Evolutionary conservation across 2,888 invertebrate species (phyloP).

Genomic region (Polyommatus icarus): DNA sequence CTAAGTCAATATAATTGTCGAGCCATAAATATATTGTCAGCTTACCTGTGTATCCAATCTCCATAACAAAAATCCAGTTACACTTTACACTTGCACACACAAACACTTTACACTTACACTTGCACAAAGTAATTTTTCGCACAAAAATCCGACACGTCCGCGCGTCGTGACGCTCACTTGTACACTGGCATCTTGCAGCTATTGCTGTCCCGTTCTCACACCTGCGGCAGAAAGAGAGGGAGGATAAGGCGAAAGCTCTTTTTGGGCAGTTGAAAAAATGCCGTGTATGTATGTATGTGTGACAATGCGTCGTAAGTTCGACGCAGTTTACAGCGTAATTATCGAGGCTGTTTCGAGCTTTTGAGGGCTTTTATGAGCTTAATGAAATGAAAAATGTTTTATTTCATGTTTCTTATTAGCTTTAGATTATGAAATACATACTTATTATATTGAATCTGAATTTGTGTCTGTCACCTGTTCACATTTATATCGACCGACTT

Average conservation of each 20-base stretch:
- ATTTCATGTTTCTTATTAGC: not conserved
- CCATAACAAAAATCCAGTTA: slow-evolving; percentile 26
- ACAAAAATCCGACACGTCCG: slow-evolving; percentile 17
- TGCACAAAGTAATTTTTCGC: slow-evolving; percentile 14
- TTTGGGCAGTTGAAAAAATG: slow-evolving; percentile 35
- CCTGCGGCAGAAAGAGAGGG: slow-evolving; percentile 38
- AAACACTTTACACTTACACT: slow-evolving; percentile 8
- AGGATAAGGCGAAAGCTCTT: slow-evolving; percentile 37
- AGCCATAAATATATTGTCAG: not conserved
- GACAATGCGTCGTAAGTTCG: slow-evolving; percentile 29
- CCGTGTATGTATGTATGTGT: slow-evolving; percentile 23
- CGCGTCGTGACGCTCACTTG: not conserved
- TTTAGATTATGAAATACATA: not conserved
- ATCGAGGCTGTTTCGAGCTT: slow-evolving; percentile 12
- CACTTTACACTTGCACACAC: slow-evolving; percentile 20
- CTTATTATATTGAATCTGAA: not conserved
- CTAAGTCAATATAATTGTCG: not conserved
- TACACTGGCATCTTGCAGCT: slow-evolving; percentile 37
- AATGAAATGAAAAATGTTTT: not conserved
- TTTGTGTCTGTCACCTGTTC: not conserved
- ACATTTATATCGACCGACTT: not conserved
- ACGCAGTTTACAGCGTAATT: slow-evolving; percentile 26
- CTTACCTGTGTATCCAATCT: slow-evolving; percentile 18
- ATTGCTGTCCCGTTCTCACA: slow-evolving; percentile 43
- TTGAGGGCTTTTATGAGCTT: not conserved